Evolutionary conservation across 2,888 invertebrate genomes (phyloP).

Genomic region (Hyposoter dolosus): DNA sequence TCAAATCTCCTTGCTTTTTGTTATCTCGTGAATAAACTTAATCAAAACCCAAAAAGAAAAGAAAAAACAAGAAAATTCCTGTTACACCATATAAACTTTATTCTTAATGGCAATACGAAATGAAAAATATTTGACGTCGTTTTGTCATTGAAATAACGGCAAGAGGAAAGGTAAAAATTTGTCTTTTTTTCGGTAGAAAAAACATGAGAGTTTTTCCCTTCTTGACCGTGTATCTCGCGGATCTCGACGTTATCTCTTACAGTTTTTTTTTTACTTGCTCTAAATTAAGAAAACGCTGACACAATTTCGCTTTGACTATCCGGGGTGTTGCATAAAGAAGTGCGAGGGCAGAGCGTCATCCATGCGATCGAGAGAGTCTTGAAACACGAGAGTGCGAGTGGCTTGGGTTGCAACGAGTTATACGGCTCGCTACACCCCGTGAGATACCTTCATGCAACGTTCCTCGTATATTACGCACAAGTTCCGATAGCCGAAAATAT

Average conservation of each 20-base stretch:
- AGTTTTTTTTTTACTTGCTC: constrained; percentile 1
- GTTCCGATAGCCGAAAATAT: background rate
- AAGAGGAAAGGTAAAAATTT: background rate
- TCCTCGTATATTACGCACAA: constrained; percentile 30
- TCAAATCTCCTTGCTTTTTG: background rate
- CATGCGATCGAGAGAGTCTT: constrained; percentile 65
- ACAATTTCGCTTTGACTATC: constrained; percentile 40
- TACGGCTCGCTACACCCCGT: constrained; percentile 81
- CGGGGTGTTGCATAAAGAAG: constrained; percentile 55
- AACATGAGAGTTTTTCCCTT: background rate
- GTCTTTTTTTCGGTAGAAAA: background rate
- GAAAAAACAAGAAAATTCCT: no score
- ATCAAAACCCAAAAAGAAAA: background rate
- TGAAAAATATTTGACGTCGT: background rate
- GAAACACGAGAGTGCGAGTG: constrained; percentile 76
- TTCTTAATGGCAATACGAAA: background rate
- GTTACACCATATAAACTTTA: background rate
- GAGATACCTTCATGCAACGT: constrained; percentile 77
- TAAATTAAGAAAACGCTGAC: constrained; percentile 42
- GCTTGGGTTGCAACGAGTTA: constrained; percentile 83
- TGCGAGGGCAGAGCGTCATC: constrained; percentile 53
- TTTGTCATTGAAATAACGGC: background rate
- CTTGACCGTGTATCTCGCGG: background rate
- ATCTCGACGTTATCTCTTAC: background rate
- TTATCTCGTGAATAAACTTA: background rate